Evolutionary conservation across 2,797 vertebrate genomes (phyloP), one percentile per base, ranked within the genome.

Genomic region (Rallus crepitans): DNA sequence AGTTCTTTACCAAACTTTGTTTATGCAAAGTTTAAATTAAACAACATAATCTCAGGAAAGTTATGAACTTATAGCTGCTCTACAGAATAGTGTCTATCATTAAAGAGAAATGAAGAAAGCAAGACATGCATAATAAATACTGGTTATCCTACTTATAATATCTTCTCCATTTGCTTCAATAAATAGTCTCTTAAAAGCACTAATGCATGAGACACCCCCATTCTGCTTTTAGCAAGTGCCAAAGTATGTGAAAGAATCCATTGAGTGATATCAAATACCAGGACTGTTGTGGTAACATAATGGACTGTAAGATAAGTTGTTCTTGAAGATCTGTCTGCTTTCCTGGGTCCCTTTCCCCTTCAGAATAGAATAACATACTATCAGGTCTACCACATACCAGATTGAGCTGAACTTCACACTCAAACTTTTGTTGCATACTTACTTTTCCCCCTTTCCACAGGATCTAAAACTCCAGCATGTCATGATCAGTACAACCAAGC

Each of bases 121-220:
- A 37, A 52, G 30, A 65, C 1, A 20, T 15, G 1, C 23, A 25
- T 56, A 40, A 25, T 9, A 47, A 77, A 81, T 52, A 15, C 17
- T 31, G 8, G 5, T 47, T 72, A 28, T 61, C 15, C 33, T n/a
- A 63, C 21, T 57, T 71, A 52, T 7, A 82, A 20, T 48, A 12
- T 72, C 11, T 64, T 71, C 68, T 14, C 25, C 3, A 21, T 77
- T 83, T 76, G 59, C 14, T 69, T 77, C 25, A 33, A 40, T 18
- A 37, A 16, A 42, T 8, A 52, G 59, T 30, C 7, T 18, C 28
- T 63, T 63, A 35, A 66, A 71, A 71, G 15, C 8, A n/a, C 24
- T 61, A 39, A 31, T 2, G 0, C 6, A 4, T 25, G 18, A 48
- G 7, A 50, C 12, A 24, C n/a, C 8, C 6, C 12, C 14, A 33